Evolutionary conservation across 2,113 vertebrate species (phyloP).

Genomic region (Festucalex cinctus): DNA sequence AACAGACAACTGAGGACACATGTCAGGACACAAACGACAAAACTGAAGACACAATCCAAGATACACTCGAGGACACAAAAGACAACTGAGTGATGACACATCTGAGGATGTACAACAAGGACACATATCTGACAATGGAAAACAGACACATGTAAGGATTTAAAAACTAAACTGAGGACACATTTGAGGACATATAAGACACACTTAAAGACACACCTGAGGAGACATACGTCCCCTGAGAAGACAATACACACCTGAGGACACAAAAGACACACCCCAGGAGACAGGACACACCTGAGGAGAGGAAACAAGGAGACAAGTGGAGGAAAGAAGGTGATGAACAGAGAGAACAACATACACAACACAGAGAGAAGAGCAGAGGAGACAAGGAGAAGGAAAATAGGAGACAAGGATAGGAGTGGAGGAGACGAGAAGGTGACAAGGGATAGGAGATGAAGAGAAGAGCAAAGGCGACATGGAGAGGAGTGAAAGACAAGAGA

Average conservation of each 20-base stretch:
- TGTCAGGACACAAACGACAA: too few species aligned
- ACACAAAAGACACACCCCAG: slow-evolving; percentile 11
- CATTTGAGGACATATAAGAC: background rate
- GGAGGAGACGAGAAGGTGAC: background rate
- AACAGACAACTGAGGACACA: background rate
- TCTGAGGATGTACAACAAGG: background rate
- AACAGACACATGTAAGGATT: too few species aligned
- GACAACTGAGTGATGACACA: background rate
- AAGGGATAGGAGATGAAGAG: background rate
- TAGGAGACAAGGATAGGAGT: background rate
- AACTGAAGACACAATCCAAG: too few species aligned
- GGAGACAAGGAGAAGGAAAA: background rate
- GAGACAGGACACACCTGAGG: slow-evolving; percentile 7
- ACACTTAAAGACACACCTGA: slow-evolving; percentile 24
- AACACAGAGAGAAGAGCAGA: background rate
- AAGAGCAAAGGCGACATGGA: background rate
- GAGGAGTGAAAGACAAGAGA: too few species aligned
- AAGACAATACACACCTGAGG: slow-evolving; percentile 6
- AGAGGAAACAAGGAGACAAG: slow-evolving; percentile 3
- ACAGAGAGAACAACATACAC: background rate
- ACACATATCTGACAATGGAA: background rate
- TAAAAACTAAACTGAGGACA: background rate
- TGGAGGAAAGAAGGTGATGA: background rate
- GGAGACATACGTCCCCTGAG: background rate
- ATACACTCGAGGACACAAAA: too few species aligned